Percentiles rank a stretch among this genome's conserved stretches.
phyloP scores from a whole-genome alignment of 1,140 invertebrate species.

The Drosophila arizonae region DNA sequence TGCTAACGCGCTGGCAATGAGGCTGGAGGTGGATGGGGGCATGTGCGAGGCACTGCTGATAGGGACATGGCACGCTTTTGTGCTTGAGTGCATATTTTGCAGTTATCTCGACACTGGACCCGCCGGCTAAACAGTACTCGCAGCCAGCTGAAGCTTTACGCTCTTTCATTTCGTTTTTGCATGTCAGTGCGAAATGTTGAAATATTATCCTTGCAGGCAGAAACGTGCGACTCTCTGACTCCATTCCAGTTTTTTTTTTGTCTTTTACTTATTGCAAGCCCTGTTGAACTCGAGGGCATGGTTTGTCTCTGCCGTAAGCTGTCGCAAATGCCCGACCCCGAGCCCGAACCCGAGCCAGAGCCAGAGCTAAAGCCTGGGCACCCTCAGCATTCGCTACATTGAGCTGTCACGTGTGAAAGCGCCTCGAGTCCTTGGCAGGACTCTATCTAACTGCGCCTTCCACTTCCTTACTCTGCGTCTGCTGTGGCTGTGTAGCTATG shows the following conservation, averaged over 20 bases:
- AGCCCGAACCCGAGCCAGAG: too few species aligned
- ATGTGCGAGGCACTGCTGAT: conserved; percentile 26
- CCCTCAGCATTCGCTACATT: conserved; percentile 44
- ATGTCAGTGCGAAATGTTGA: conserved; percentile 73
- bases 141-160: conserved; percentile 17
- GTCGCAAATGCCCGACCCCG: background rate
- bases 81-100: conserved; percentile 81
- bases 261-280: conserved; percentile 7
- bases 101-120: conserved; percentile 66
- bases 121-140: conserved; percentile 28
- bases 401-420: conserved; percentile 73
- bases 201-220: conserved; percentile 82
- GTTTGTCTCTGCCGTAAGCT: conserved; percentile 30
- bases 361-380: background rate
- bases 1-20: background rate
- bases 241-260: background rate
- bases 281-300: conserved; percentile 30
- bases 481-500: too few species aligned
- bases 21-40: background rate
- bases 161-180: conserved; percentile 57
- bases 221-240: conserved; percentile 77
- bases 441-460: conserved; percentile 20
- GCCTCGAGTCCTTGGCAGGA: conserved; percentile 17
- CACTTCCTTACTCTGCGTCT: conserved; percentile 9
- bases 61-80: conserved; percentile 71